A percentile compares a stretch with the other conserved stretches of the same genome.
These are phyloP conservation scores for Cochlearius cochlearius DNA, from an alignment of 2,113 vertebrate genomes.

Conservation along the genomic window DNA sequence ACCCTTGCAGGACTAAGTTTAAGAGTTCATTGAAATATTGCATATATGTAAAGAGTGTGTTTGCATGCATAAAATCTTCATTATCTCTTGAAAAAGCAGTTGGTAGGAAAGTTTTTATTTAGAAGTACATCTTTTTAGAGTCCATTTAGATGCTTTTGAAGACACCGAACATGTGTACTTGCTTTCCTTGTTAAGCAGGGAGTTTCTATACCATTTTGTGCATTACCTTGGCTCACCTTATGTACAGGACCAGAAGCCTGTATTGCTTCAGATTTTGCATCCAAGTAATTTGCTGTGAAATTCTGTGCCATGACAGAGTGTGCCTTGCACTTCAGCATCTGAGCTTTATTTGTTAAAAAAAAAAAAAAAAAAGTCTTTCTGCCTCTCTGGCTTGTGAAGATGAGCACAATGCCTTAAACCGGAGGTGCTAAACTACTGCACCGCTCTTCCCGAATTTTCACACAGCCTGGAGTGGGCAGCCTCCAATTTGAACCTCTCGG, in stretches of 20 bases:
- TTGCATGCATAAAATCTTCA: not conserved
- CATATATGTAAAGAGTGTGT: not conserved
- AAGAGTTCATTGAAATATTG: not conserved
- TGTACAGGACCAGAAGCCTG: not conserved
- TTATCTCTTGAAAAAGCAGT: not conserved
- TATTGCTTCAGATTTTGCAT: not conserved
- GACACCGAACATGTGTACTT: not conserved
- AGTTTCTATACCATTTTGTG: not conserved
- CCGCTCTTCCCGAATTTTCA: not conserved
- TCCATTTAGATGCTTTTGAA: not conserved
- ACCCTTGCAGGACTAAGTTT: not conserved
- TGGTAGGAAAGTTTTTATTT: not conserved
- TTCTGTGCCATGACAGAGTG: not conserved
- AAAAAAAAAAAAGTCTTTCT: not conserved
- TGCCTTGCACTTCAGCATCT: not conserved
- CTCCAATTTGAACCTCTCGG: fast-evolving
- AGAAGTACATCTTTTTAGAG: not conserved
- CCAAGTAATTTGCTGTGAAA: not conserved
- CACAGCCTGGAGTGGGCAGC: not conserved
- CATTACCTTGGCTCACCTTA: not conserved
- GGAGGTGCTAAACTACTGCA: not conserved
- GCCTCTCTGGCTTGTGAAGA: not conserved
- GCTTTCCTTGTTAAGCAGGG: not conserved
- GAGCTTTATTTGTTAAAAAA: constrained; percentile 22
- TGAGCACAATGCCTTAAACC: not conserved